Base-by-base conservation (phyloP, 2,888 invertebrate species). In the Bellardia bayeri region DNA sequence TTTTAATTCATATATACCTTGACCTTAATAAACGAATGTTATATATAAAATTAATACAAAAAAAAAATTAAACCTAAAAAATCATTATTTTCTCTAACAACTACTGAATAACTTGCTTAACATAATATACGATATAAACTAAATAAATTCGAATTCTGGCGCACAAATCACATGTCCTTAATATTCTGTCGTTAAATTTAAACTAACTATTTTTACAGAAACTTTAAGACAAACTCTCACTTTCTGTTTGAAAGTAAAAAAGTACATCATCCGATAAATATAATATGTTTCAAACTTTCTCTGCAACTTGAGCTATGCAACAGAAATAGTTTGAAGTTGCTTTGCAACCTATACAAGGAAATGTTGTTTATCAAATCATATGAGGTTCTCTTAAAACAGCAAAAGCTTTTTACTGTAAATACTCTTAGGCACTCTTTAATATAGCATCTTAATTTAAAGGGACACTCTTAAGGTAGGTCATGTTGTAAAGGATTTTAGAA, bases 401-500 rank as follows among this genome's bases (percentile, higher is more conserved):
- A 66, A 54, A 83, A 76, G 71, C 71, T 71, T 83, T 81, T 16
- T 16, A 5, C 4, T 3, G 45, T 14, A 64, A 54, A 3, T 6
- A 40, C 14, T 40, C 23, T 56, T 30, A 5, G 7, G 2, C 8
- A 49, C 51, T 68, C 42, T 82, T 23, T 33, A 54, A 42, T 8
- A 33, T 16, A 9, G 5, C 14, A n/a, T n/a, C 1, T 0, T 51
- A n/a, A 49, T n/a, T 14, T 56, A 82, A 11, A 68, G 71, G 63
- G 4, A 4, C 33, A 45, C 37, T 78, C 71, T 83, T 76, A 78
- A 63, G 83, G 76, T 83, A 83, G 76, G 83, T 83, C 76, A 83
- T 76, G 85, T 51, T 69, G 23, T 33, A 14, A 66, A 64, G 2
- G 9, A 64, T 42, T 66, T 54, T 33, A 6, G 7, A 37, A 49